phyloP scores from a whole-genome alignment of 2,113 vertebrate species.

The Microtus montanus region DNA sequence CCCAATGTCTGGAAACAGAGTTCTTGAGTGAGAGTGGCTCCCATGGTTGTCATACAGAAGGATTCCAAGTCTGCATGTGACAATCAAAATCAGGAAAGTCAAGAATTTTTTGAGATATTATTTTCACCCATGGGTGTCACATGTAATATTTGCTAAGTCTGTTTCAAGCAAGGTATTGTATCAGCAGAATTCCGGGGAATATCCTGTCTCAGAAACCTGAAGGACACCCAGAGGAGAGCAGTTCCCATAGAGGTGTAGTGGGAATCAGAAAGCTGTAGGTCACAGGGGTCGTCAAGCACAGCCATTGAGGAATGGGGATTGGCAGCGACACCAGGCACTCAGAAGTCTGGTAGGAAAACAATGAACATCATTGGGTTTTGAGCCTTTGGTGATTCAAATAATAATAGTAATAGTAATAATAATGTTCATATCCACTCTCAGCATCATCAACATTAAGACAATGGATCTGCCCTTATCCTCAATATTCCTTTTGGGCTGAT shows the following conservation, averaged over 20 bases:
- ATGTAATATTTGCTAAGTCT: background rate
- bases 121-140: background rate
- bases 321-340: too few relatives aligned
- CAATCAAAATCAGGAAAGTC: accelerated
- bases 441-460: background rate
- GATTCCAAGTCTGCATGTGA: too few relatives aligned
- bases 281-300: background rate
- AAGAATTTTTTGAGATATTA: background rate
- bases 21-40: background rate
- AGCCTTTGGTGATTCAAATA: background rate
- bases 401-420: background rate
- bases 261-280: background rate
- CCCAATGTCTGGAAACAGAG: background rate
- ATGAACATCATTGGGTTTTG: background rate
- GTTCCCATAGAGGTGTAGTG: background rate
- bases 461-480: background rate
- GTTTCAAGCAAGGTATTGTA: background rate
- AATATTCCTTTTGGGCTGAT: too few relatives aligned
- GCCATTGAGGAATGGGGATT: too few relatives aligned
- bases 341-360: background rate
- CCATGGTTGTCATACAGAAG: background rate
- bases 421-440: background rate
- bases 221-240: background rate
- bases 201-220: background rate
- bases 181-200: background rate